phyloP scores from a whole-genome alignment of 2,113 vertebrate species.

The Nerophis ophidion region DNA sequence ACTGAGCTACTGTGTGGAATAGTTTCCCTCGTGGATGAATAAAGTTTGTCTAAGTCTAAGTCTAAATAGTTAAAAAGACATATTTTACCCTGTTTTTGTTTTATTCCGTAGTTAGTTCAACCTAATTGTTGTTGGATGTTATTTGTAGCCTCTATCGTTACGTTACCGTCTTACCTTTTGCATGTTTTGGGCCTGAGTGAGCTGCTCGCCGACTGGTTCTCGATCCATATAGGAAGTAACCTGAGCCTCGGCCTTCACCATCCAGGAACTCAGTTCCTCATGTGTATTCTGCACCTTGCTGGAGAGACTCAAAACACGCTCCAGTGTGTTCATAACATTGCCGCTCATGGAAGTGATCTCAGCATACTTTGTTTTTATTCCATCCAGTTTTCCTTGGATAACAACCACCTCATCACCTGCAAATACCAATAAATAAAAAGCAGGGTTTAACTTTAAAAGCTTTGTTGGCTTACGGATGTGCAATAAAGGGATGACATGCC shows the following conservation, averaged over 20 bases:
- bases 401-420: slow-evolving; percentile 93
- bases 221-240: slow-evolving; percentile 73
- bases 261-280: slow-evolving; percentile 79
- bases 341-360: slow-evolving; percentile 84
- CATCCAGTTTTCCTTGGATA: slow-evolving; percentile 94
- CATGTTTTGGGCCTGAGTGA: slow-evolving; percentile 75
- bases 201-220: slow-evolving; percentile 72
- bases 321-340: slow-evolving; percentile 79
- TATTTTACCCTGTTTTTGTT: no score
- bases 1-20: no score
- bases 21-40: no score
- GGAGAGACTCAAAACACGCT: slow-evolving; percentile 81
- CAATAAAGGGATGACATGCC: slow-evolving; percentile 61
- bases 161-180: slow-evolving; percentile 75
- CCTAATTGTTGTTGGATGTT: no score
- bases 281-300: slow-evolving; percentile 75
- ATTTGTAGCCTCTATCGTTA: not conserved
- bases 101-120: no score
- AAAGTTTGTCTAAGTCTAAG: no score
- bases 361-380: slow-evolving; percentile 88
- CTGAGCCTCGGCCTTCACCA: slow-evolving; percentile 80
- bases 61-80: no score
- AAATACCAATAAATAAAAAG: slow-evolving; percentile 4
- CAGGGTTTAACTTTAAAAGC: not conserved
- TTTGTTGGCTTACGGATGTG: not conserved